Base-by-base conservation (phyloP, 2,113 vertebrate species). In the Acrocephalus arundinaceus region DNA sequence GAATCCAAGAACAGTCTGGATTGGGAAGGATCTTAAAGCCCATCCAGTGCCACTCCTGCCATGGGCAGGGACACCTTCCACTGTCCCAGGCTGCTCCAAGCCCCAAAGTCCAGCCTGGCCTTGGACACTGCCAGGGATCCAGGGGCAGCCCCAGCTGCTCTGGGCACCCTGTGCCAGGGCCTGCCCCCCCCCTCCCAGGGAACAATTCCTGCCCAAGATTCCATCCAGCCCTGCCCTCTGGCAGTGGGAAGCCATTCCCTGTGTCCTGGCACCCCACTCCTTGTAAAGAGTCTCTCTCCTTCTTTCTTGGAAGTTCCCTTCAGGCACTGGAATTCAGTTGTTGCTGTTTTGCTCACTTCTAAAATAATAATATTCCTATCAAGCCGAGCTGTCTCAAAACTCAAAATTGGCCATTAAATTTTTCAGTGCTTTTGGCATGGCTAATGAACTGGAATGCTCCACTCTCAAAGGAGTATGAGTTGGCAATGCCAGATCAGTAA, bases 51-150 rank as follows among this genome's bases (percentile, higher is more conserved):
- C 61, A 43, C 13, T 33, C 57, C 19, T 30, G 48, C n/a, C 65
- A 30, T 28, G 74, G 35, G 9, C 58, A 54, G 85, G 48, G 74
- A 39, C 85, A 49, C 27, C 52, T 81, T 0, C 37, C 86, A 66
- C 45, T 8, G 1, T 43, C 68, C 76, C 68, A 67, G 52, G 61
- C 4, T 33, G 37, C 51, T 88, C 37, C 52, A 8, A 80, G 35
- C 25, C 31, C 67, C 2, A 2, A 0, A 3, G 22, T 37, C 43
- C 67, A 59, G 0, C 61, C 61, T 39, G 45, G 46, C 61, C 61
- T 82, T 45, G 61, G 52, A 0, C 77, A 59, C 52, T 67, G 0
- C 45, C 68, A 89, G 77, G 59, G 61, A 74, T 67, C 24, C 75
- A 87, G 68, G 45, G 45, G 27, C 52, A 81, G 68, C 67, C 86